Evolutionary conservation across 2,888 invertebrate species (phyloP).

Genomic region (Amphipyra tragopoginis): DNA sequence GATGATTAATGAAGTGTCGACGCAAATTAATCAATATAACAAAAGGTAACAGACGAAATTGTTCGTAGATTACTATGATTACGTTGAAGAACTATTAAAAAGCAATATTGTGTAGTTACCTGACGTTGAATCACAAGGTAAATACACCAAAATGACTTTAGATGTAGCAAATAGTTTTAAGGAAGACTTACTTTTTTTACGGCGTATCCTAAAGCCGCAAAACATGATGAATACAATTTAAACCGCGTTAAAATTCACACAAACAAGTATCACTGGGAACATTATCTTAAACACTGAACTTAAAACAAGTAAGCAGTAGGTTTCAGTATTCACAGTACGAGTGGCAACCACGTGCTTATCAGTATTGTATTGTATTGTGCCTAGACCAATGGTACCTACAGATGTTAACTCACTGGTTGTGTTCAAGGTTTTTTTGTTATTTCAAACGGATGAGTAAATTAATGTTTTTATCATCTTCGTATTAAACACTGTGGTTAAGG

Average conservation of each 20-base stretch:
- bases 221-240: constrained; percentile 66
- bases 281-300: constrained; percentile 83
- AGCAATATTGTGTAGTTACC: constrained; percentile 21
- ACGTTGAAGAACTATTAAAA: constrained; percentile 33
- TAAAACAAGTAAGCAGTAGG: constrained; percentile 75
- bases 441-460: constrained; percentile 44
- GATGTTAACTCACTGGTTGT: constrained; percentile 49
- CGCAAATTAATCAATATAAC: constrained; percentile 60
- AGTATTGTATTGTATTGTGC: constrained; percentile 62
- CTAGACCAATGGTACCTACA: constrained; percentile 57
- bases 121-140: constrained; percentile 35
- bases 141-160: constrained; percentile 26
- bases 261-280: constrained; percentile 77
- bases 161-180: constrained; percentile 11
- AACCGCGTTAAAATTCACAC: constrained; percentile 62
- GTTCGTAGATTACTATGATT: constrained; percentile 37
- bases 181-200: constrained; percentile 73
- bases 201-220: constrained; percentile 75
- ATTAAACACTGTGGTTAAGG: constrained; percentile 27
- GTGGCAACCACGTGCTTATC: constrained; percentile 82
- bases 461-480: constrained; percentile 41
- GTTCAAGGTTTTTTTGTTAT: constrained; percentile 58
- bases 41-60: constrained; percentile 55
- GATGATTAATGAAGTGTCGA: constrained; percentile 56
- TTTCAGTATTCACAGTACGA: constrained; percentile 64